Evolutionary conservation across 1,140 invertebrate genomes (phyloP).

Genomic region (Elymnias hypermnestra): DNA sequence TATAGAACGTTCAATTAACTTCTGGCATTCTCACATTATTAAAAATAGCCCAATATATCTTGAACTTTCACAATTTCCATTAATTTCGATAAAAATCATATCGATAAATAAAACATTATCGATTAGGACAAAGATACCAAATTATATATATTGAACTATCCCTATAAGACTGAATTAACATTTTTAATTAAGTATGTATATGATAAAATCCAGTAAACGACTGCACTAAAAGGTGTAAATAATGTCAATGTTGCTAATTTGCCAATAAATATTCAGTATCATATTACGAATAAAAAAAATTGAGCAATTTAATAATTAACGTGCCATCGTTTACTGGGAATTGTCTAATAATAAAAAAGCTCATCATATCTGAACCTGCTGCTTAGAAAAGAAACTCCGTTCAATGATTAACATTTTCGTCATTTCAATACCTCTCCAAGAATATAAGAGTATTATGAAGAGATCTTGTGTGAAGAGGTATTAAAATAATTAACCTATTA

Average conservation of each 20-base stretch:
- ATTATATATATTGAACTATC: neutral
- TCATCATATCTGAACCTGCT: constrained; percentile 2
- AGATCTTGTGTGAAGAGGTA: constrained; percentile 35
- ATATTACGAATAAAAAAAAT: constrained; percentile 2
- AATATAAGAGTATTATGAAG: constrained; percentile 22
- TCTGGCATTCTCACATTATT: too few species aligned
- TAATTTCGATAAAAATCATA: too few species aligned
- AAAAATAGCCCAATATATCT: neutral
- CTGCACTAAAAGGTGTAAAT: neutral
- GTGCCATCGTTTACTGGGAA: neutral
- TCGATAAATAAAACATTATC: too few species aligned
- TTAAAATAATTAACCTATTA: constrained; percentile 32
- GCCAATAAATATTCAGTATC: neutral
- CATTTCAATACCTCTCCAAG: constrained; percentile 31
- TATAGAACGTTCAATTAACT: neutral
- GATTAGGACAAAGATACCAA: too few species aligned
- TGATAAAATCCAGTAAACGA: neutral
- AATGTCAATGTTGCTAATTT: neutral
- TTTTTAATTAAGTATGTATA: neutral
- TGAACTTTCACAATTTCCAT: too few species aligned
- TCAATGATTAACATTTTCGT: constrained; percentile 2
- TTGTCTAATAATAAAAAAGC: constrained; percentile 1
- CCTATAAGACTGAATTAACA: neutral
- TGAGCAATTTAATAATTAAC: constrained; percentile 7
- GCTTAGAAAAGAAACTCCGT: neutral